These are phyloP conservation scores for Passer montanus DNA, from an alignment of 2,113 vertebrate genomes.

Conservation along the genomic window DNA sequence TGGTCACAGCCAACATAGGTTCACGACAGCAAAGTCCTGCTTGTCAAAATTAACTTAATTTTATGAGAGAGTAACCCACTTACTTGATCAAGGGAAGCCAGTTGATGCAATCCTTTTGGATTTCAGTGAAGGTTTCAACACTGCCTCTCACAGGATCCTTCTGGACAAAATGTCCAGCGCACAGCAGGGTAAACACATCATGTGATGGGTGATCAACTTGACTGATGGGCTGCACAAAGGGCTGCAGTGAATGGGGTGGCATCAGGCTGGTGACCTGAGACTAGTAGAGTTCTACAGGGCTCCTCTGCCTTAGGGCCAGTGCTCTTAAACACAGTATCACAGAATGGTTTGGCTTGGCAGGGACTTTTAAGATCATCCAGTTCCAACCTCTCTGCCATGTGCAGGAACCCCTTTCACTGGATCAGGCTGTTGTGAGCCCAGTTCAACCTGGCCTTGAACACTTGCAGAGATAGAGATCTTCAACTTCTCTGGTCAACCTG, in stretches of 20 bases:
- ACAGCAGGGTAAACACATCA: not conserved
- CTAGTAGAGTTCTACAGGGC: not conserved
- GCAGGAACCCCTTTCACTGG: not conserved
- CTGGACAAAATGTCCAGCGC: not conserved
- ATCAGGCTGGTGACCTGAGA: not conserved
- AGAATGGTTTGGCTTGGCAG: not conserved
- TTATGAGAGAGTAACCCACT: not conserved
- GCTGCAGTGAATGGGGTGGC: not conserved
- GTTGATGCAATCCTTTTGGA: not conserved
- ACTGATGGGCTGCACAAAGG: not conserved
- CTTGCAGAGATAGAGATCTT: not conserved
- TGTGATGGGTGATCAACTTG: fast-evolving
- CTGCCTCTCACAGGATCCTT: too few species aligned
- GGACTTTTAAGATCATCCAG: too few species aligned
- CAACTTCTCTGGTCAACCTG: not conserved
- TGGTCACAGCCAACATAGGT: not conserved
- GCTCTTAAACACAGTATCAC: not conserved
- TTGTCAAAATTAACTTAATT: not conserved
- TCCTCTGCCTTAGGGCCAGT: too few species aligned
- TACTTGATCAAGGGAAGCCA: not conserved
- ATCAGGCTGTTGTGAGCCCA: not conserved
- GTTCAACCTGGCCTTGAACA: not conserved
- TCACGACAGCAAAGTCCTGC: not conserved
- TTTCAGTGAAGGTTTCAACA: not conserved
- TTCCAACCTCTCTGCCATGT: fast-evolving